Percentiles rank a stretch among this genome's conserved stretches.
phyloP scores from a whole-genome alignment of 2,888 invertebrate species.

The Ectemnius continuus region DNA sequence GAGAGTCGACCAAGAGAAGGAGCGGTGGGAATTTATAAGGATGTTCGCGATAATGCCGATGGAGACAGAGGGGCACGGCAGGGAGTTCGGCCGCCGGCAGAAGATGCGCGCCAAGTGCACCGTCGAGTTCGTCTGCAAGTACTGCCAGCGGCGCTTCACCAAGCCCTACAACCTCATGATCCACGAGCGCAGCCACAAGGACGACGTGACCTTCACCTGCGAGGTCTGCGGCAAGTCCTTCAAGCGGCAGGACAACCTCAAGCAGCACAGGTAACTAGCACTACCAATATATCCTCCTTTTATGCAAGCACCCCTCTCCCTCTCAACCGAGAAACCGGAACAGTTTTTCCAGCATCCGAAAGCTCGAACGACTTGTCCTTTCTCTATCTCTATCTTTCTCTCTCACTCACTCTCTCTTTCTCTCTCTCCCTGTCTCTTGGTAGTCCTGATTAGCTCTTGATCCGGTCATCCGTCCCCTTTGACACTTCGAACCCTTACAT shows the following conservation, averaged over 20 bases:
- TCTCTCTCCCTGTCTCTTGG: too few relatives aligned
- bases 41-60: conserved; percentile 78
- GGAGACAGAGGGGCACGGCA: conserved; percentile 78
- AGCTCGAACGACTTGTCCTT: too few relatives aligned
- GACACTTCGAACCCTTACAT: too few relatives aligned
- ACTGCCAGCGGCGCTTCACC: conserved; percentile 97
- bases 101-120: conserved; percentile 80
- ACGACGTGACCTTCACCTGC: conserved; percentile 97
- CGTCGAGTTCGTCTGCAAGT: conserved; percentile 96
- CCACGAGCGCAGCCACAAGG: conserved; percentile 97
- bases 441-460: too few relatives aligned
- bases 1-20: conserved; percentile 68
- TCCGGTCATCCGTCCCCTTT: too few relatives aligned
- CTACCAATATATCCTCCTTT: too few relatives aligned
- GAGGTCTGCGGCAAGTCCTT: conserved; percentile 98
- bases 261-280: conserved; percentile 87
- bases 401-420: too few relatives aligned
- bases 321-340: neutral
- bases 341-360: too few relatives aligned
- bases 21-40: conserved; percentile 78
- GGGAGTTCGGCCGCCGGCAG: conserved; percentile 82
- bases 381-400: too few relatives aligned
- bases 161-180: conserved; percentile 98
- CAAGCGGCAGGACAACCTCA: conserved; percentile 94
- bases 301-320: neutral